phyloP scores from a whole-genome alignment of 2,113 vertebrate genomes.

The Brevimyrus niger region DNA sequence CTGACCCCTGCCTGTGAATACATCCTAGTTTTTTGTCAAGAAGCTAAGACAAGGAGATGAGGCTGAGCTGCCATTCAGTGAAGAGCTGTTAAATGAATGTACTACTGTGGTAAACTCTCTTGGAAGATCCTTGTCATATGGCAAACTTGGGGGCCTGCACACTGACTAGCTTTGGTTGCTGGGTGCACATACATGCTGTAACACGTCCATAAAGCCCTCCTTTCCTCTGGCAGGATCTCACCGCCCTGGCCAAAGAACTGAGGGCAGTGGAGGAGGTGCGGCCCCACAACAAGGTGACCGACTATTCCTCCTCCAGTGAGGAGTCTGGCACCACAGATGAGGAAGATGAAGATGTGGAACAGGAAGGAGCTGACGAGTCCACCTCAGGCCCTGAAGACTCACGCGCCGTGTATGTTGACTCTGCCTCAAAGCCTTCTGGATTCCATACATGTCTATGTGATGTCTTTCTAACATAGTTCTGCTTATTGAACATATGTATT shows the following conservation, averaged over 20 bases:
- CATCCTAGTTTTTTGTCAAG: background rate
- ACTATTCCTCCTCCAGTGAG: conserved; percentile 96
- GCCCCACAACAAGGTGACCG: conserved; percentile 89
- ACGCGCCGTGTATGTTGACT: conserved; percentile 75
- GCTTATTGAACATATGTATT: background rate
- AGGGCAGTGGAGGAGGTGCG: conserved; percentile 89
- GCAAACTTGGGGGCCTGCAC: background rate
- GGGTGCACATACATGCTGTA: background rate
- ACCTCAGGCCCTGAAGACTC: conserved; percentile 88
- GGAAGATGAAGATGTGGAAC: conserved; percentile 92
- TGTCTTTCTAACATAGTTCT: background rate
- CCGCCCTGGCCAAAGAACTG: conserved; percentile 89
- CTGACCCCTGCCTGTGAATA: conserved; percentile 19
- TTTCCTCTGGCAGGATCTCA: conserved; percentile 72
- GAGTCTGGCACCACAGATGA: conserved; percentile 94
- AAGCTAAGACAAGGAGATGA: background rate
- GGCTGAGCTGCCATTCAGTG: background rate
- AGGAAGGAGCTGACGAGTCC: conserved; percentile 86
- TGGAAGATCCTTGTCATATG: background rate
- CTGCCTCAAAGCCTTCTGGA: background rate
- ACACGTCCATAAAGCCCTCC: background rate
- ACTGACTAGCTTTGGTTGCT: background rate
- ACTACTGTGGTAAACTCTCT: background rate
- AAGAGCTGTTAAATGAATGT: background rate
- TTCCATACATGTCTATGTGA: background rate